Percentiles rank a stretch among this genome's conserved stretches.
phyloP scores from a whole-genome alignment of 2,797 vertebrate species.

The Rhynchonycteris naso region DNA sequence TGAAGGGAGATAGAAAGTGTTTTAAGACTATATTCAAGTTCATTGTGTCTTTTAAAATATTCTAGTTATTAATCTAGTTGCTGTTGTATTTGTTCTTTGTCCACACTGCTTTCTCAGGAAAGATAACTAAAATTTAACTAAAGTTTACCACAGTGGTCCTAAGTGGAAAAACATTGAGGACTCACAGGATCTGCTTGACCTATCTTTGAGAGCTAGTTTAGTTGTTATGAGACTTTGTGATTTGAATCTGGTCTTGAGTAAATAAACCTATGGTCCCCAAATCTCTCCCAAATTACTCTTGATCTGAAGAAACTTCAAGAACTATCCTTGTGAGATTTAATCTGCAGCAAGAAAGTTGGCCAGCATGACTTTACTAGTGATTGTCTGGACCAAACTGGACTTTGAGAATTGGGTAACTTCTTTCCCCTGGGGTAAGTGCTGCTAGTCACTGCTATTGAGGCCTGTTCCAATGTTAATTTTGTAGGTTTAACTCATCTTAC shows the following conservation, averaged over 20 bases:
- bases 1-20: not conserved
- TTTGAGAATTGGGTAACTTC: not conserved
- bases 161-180: not conserved
- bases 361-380: not conserved
- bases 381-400: not conserved
- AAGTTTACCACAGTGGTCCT: not conserved
- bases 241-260: not conserved
- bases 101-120: slow-evolving; percentile 23
- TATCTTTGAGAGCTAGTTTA: not conserved
- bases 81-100: slow-evolving; percentile 46
- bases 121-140: not conserved
- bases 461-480: not conserved
- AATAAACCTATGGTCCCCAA: not conserved
- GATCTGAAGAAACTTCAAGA: slow-evolving; percentile 15
- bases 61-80: not conserved
- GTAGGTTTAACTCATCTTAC: not conserved
- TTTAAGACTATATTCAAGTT: not conserved
- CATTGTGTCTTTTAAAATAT: slow-evolving; percentile 23
- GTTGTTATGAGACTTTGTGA: slow-evolving; percentile 21
- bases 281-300: not conserved
- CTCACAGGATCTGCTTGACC: not conserved
- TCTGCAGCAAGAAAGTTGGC: not conserved
- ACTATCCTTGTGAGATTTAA: not conserved
- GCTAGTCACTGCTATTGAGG: not conserved
- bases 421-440: not conserved